phyloP scores from a whole-genome alignment of 2,113 vertebrate species.

The Spizaetus ornatus region DNA sequence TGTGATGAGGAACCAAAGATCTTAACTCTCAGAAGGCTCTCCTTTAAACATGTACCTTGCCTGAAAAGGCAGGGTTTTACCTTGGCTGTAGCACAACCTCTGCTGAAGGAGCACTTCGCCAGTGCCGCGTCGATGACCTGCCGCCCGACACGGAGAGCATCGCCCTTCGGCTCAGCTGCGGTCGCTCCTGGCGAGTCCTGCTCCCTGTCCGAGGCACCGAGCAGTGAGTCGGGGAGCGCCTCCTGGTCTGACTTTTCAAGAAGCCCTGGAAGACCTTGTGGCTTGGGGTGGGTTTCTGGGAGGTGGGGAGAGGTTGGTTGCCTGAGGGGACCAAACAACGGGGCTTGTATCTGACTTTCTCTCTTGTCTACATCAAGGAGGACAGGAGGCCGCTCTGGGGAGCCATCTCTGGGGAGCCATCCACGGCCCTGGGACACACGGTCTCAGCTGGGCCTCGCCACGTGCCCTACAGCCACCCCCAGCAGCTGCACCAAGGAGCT shows the following conservation, averaged over 20 bases:
- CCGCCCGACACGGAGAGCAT: no score
- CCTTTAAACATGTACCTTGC: background rate
- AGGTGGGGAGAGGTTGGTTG: background rate
- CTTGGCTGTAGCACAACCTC: background rate
- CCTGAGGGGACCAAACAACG: background rate
- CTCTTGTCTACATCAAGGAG: accelerated
- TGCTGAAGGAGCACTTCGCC: background rate
- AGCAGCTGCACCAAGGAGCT: background rate
- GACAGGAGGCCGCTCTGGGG: background rate
- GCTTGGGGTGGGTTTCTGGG: background rate
- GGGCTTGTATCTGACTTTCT: accelerated
- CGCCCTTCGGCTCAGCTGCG: accelerated
- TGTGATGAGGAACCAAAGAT: background rate
- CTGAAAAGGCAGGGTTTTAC: background rate
- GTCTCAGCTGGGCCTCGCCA: background rate
- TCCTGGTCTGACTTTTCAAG: background rate
- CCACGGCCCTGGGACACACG: accelerated
- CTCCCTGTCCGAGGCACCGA: background rate
- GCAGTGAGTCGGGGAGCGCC: accelerated
- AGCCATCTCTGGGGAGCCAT: background rate
- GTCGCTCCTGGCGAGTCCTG: accelerated
- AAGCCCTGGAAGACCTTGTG: background rate
- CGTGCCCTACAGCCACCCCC: background rate
- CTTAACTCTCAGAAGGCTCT: background rate
- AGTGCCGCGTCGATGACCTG: accelerated